Evolutionary conservation across 2,797 vertebrate genomes (phyloP).

Genomic region (Myotis myotis): DNA sequence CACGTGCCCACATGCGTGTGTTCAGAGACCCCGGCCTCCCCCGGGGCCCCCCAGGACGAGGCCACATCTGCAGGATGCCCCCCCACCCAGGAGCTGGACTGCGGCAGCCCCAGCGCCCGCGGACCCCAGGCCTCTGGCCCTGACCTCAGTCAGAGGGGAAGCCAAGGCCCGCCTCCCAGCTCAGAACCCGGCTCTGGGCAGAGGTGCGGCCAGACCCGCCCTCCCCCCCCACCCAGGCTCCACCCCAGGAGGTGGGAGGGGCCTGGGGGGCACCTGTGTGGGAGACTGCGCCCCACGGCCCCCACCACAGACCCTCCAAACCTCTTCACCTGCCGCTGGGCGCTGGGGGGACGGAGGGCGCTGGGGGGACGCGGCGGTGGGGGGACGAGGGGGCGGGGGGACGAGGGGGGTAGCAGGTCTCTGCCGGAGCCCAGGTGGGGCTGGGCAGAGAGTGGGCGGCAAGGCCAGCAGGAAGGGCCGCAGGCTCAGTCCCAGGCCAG

Average conservation of each 20-base stretch:
- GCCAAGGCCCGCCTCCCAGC: not conserved
- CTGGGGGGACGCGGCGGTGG: too few relatives aligned
- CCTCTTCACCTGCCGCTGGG: not conserved
- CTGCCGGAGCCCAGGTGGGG: accelerated
- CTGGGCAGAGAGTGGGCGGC: too few relatives aligned
- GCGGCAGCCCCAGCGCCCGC: accelerated
- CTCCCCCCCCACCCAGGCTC: not conserved
- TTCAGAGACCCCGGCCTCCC: accelerated
- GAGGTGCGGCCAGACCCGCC: not conserved
- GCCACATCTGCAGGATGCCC: not conserved
- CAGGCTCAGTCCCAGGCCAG: not conserved
- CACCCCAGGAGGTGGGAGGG: not conserved
- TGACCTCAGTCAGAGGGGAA: not conserved
- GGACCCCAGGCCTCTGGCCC: not conserved
- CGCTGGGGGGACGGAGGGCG: accelerated
- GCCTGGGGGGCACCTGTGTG: too few relatives aligned
- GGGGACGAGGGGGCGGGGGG: too few relatives aligned
- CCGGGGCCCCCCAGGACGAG: accelerated
- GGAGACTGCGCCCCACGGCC: not conserved
- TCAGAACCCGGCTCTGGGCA: not conserved
- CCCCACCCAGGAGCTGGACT: too few relatives aligned
- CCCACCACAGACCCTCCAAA: not conserved
- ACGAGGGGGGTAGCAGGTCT: not conserved
- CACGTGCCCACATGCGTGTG: accelerated
- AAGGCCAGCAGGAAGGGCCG: not conserved